Base-by-base conservation (phyloP, 2,113 vertebrate species). In the Verasper variegatus region DNA sequence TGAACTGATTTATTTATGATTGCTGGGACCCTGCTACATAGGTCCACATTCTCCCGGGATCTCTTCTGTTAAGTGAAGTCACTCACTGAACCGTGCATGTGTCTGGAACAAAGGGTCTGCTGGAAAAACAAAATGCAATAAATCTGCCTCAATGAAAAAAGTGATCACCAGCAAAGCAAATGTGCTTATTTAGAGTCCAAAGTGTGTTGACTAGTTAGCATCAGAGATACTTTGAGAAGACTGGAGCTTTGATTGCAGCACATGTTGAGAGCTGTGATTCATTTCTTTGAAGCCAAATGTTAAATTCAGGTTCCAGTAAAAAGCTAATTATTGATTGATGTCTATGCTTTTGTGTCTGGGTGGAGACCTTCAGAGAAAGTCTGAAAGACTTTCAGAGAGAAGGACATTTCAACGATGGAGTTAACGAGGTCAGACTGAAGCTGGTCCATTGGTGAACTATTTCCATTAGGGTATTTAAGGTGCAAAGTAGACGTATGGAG, bases 1-100 rank as follows among this genome's bases (percentile, higher is more conserved):
- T 73, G 27, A 65, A 51, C 56, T 82, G 54, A 84, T 80, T 88
- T 82, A 90, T 90, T 86, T 60, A 78, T 88, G 64, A 67, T 54
- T 23, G 18, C 1, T 0, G 24, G 21, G 24, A 55, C 12, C 23
- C 8, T 26, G 13, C 57, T 61, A 45, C 23, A 24, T 60, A 51
- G 49, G 37, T 63, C 63, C 3, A 69, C 26, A 63, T 63, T 77
- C 74, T 67, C 66, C n/a, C 10, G 75, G 67, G 80, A 83, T 57
- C 27, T 54, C 35, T 72, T 78, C 47, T 74, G 54, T 68, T 37
- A 24, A 74, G 58, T 23, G 49, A 73, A 78, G 42, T 51, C 40
- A 56, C 56, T 70, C 31, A 58, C 1, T 56, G 56, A 47, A 23
- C 17, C 9, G 4, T 13, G 23, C 40, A 42, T 42, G 21, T 26